A percentile compares a stretch with the other conserved stretches of the same genome.
These are phyloP conservation scores for Thalpophila matura DNA, from an alignment of 2,888 invertebrate species.

Conservation along the genomic window DNA sequence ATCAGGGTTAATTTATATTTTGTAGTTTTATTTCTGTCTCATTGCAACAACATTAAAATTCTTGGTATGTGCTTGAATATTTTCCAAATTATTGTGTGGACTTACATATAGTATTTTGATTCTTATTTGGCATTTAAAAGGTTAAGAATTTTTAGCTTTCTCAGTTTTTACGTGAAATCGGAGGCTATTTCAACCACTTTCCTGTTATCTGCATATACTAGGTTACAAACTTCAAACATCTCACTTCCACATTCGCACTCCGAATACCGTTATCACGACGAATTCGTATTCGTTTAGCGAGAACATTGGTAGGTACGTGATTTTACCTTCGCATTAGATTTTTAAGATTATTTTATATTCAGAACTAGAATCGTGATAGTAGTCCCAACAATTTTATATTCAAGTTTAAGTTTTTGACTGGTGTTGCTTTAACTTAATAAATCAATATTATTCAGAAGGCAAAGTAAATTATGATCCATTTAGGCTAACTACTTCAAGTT, in stretches of 20 bases:
- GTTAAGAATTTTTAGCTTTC: slow-evolving; percentile 42
- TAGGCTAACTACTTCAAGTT: slow-evolving; percentile 3
- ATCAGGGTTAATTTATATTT: slow-evolving; percentile 41
- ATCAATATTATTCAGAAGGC: slow-evolving; percentile 1
- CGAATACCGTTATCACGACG: slow-evolving; percentile 75
- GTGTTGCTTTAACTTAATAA: slow-evolving; percentile 2
- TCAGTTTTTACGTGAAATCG: slow-evolving; percentile 37
- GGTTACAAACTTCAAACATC: slow-evolving; percentile 70
- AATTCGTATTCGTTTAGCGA: slow-evolving; percentile 73
- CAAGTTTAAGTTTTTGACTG: not conserved
- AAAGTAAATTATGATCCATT: slow-evolving; percentile 27
- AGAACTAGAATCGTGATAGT: slow-evolving; percentile 13
- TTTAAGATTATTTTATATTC: slow-evolving; percentile 49
- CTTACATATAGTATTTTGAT: slow-evolving; percentile 26
- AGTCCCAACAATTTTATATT: not conserved
- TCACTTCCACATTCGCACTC: slow-evolving; percentile 77
- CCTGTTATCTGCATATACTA: slow-evolving; percentile 55
- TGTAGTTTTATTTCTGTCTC: slow-evolving; percentile 46
- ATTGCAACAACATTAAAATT: slow-evolving; percentile 46
- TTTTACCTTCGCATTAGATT: slow-evolving; percentile 55
- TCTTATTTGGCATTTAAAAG: slow-evolving; percentile 28
- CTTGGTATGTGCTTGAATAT: slow-evolving; percentile 11
- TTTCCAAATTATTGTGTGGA: slow-evolving; percentile 39
- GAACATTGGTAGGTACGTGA: slow-evolving; percentile 73
- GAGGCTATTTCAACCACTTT: slow-evolving; percentile 52